These are phyloP conservation scores for Eira barbara DNA, from an alignment of 2,113 vertebrate species.

Conservation along the genomic window DNA sequence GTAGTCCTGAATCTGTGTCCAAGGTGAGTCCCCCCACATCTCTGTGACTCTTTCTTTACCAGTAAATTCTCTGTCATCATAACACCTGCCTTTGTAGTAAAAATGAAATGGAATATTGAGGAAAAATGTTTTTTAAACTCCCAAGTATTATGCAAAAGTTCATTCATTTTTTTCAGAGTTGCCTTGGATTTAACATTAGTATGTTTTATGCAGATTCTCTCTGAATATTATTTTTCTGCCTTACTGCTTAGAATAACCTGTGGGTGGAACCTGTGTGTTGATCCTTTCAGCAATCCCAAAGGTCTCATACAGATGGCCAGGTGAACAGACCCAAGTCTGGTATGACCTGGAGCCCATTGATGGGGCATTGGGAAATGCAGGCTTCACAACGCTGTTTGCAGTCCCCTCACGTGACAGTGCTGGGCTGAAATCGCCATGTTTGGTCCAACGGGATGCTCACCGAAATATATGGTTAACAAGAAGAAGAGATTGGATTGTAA, in stretches of 20 bases:
- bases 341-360: not conserved
- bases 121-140: not conserved
- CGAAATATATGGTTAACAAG: conserved; percentile 30
- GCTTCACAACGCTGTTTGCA: not conserved
- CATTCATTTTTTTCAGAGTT: not conserved
- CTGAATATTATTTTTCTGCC: not conserved
- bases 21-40: not conserved
- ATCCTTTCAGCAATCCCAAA: not conserved
- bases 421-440: not conserved
- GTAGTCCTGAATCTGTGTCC: not conserved
- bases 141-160: not conserved
- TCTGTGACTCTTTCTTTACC: not conserved
- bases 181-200: not conserved
- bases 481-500: conserved; percentile 59
- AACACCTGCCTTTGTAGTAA: not conserved
- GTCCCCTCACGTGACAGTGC: not conserved
- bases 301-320: not conserved
- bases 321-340: not conserved
- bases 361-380: not conserved
- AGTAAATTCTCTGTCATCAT: not conserved
- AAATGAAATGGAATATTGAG: not conserved
- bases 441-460: not conserved
- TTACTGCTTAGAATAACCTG: not conserved
- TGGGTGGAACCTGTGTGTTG: not conserved
- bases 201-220: conserved; percentile 2